Conservation (phyloP, 2,113 vertebrate genomes). For the Ursus arctos region DNA sequence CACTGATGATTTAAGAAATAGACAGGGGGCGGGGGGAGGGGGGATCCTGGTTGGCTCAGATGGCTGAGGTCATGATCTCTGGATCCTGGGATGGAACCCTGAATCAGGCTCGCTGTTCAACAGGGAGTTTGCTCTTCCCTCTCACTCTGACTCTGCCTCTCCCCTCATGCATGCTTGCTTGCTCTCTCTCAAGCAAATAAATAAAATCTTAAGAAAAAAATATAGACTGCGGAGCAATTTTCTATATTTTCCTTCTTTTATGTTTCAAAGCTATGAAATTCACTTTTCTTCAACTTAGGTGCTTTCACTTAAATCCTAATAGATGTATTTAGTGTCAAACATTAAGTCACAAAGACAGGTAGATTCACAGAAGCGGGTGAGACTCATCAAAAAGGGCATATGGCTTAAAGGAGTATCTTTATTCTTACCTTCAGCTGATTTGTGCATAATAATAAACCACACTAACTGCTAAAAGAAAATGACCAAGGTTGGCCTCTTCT, state of each 20-base stretch:
- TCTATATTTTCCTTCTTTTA: background rate
- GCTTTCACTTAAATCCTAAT: background rate
- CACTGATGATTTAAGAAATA: background rate
- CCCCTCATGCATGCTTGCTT: too few species aligned
- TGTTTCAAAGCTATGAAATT: conserved; percentile 37
- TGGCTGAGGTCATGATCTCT: too few species aligned
- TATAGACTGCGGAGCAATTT: background rate
- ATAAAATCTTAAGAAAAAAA: too few species aligned
- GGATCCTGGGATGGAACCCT: too few species aligned
- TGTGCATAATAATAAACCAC: background rate
- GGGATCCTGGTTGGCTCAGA: too few species aligned
- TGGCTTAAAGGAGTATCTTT: background rate
- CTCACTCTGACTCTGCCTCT: too few species aligned
- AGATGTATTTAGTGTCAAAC: background rate
- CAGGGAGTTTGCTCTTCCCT: too few species aligned
- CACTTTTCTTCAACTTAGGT: background rate
- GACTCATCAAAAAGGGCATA: background rate
- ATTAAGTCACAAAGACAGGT: background rate
- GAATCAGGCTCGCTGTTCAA: too few species aligned
- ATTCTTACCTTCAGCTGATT: background rate
- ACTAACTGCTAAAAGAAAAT: background rate
- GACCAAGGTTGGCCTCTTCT: background rate
- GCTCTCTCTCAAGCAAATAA: too few species aligned
- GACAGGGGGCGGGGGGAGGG: too few species aligned
- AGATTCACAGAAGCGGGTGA: background rate